Evolutionary conservation across 2,888 invertebrate genomes (phyloP), one percentile per base, ranked within the genome.

Genomic region (Gymnoscelis rufifasciata): DNA sequence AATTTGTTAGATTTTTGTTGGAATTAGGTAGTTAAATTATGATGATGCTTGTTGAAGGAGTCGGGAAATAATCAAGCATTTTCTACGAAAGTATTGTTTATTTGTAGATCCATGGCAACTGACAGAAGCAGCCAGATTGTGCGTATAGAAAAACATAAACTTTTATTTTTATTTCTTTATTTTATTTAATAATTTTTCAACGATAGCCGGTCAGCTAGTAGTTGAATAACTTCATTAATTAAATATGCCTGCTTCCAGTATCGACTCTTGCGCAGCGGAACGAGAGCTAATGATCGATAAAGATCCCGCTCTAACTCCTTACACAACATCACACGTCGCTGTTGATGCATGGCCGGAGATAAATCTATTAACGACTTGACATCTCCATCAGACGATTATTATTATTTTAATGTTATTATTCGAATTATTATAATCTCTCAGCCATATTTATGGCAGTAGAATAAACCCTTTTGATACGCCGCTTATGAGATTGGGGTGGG

Each of bases 341-440:
- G 59, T 72, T 72, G 78, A 78, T 78, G 74, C 62, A 76, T 70
- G 65, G 46, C 45, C 52, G 49, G 47, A 73, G 79, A 82, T 83
- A 84, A 83, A 84, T 84, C 83, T 83, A 83, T 86, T 83, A 83
- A 64, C 64, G 62, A 69, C 52, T 62, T 74, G 79, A 79, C 77
- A 71, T 74, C 77, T 79, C 62, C 71, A 74, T 76, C 73, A 69
- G 66, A 73, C 66, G 62, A 68, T 74, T 76, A 81, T 82, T 78
- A 82, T 83, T 83, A 83, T 82, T 79, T 74, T 81, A 80, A 83
- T 83, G 79, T 82, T 84, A 83, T 82, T 82, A 84, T 83, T 83
- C 78, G 83, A 81, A 83, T 86, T 83, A 82, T 83, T 71, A 82
- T 83, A 83, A 83, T 83, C 83, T 80, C 71, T 62, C 66, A 73